Evolutionary conservation across 2,888 invertebrate genomes (phyloP).

Genomic region (Thymelicus lineola): DNA sequence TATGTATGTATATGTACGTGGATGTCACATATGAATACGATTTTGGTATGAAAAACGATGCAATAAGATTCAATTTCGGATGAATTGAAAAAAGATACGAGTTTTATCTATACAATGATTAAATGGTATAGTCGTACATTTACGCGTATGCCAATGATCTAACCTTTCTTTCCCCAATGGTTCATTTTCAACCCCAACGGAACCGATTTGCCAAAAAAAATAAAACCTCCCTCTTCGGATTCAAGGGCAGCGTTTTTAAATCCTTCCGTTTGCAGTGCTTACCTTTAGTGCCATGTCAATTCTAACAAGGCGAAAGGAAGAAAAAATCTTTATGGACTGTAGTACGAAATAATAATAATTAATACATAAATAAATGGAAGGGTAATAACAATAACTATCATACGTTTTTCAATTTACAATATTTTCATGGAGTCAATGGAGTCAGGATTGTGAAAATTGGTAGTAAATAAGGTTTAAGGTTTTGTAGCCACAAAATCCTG

Average conservation of each 20-base stretch:
- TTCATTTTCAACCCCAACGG: conserved; percentile 26
- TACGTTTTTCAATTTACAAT: too few species aligned
- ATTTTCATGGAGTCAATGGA: too few species aligned
- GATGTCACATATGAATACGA: not conserved
- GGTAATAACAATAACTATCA: too few species aligned
- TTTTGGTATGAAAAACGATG: not conserved
- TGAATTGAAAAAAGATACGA: not conserved
- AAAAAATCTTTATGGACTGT: not conserved
- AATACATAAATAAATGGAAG: too few species aligned
- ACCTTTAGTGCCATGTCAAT: not conserved
- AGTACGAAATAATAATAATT: too few species aligned
- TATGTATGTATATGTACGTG: not conserved
- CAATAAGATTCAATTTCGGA: conserved; percentile 6
- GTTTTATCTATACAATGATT: too few species aligned
- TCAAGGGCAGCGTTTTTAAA: conserved; percentile 9
- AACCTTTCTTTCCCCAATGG: conserved; percentile 11
- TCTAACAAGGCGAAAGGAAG: not conserved
- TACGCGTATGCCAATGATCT: conserved; percentile 6
- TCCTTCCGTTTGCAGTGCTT: not conserved
- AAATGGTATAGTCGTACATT: not conserved
- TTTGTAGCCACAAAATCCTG: too few species aligned
- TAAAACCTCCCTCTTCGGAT: conserved; percentile 18
- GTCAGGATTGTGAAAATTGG: too few species aligned
- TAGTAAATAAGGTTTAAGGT: too few species aligned
- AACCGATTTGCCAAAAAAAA: conserved; percentile 28